These are phyloP conservation scores for Microcebus griseorufus DNA, from an alignment of 2,113 vertebrate genomes.

Conservation along the genomic window DNA sequence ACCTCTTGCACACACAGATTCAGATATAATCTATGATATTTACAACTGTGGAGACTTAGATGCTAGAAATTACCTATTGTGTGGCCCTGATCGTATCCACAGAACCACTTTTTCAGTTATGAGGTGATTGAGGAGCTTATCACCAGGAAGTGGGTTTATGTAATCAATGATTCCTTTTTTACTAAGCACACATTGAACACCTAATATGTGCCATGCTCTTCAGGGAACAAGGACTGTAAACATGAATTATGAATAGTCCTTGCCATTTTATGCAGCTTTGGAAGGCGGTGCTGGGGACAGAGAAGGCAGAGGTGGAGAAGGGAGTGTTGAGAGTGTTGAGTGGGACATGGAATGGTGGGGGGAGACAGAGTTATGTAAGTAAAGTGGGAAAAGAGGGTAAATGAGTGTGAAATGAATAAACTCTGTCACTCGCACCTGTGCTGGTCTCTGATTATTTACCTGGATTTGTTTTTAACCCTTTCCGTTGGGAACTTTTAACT, in stretches of 20 bases:
- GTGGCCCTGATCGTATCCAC: not conserved
- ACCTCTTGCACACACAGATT: not conserved
- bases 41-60: not conserved
- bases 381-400: not conserved
- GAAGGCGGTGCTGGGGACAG: not conserved
- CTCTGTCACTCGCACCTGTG: not conserved
- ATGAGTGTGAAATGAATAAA: not conserved
- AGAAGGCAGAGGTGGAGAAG: not conserved
- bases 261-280: not conserved
- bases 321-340: not conserved
- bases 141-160: not conserved
- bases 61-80: not conserved
- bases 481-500: not conserved
- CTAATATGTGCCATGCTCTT: not conserved
- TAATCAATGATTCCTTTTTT: not conserved
- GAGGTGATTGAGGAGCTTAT: constrained; percentile 15
- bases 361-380: not conserved
- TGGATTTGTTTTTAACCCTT: constrained; percentile 54
- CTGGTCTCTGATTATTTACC: not conserved
- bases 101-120: not conserved
- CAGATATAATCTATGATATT: not conserved
- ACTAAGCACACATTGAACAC: not conserved
- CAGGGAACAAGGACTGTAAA: not conserved
- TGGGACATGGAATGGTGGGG: not conserved
- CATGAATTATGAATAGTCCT: not conserved